These are phyloP conservation scores for Linnaemya vulpina DNA, from an alignment of 2,888 invertebrate genomes.

Conservation along the genomic window DNA sequence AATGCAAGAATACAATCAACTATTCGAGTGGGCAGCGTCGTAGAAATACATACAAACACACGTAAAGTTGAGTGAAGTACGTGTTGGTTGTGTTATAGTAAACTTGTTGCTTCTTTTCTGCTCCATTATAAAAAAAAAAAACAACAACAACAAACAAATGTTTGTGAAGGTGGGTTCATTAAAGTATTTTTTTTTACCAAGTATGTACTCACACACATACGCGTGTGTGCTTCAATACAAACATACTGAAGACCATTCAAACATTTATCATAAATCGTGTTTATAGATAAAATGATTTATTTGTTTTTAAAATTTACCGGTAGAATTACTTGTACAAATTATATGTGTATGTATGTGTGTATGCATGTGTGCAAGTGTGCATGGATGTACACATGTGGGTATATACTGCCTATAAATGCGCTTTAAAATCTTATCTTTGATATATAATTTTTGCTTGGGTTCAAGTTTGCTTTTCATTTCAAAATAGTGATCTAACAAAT, in stretches of 20 bases:
- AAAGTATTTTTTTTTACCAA: too few relatives aligned
- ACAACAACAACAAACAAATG: too few relatives aligned
- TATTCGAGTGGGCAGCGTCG: constrained; percentile 50
- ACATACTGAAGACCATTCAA: background rate
- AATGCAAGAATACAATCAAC: constrained; percentile 51
- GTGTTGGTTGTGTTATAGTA: constrained; percentile 20
- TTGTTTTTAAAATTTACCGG: background rate
- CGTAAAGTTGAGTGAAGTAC: background rate
- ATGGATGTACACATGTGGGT: background rate
- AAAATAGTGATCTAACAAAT: too few relatives aligned
- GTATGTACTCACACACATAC: too few relatives aligned
- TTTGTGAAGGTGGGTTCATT: constrained; percentile 49
- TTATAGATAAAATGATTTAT: constrained; percentile 4
- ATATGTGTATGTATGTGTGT: background rate
- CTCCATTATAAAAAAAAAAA: constrained; percentile 42
- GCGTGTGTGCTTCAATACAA: too few relatives aligned
- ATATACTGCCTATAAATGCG: too few relatives aligned
- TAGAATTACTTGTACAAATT: too few relatives aligned
- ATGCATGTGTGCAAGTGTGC: background rate
- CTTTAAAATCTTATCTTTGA: too few relatives aligned
- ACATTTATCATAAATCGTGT: background rate
- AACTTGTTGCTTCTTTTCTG: constrained; percentile 38
- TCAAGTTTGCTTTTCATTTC: too few relatives aligned
- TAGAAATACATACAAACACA: background rate
- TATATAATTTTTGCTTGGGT: too few relatives aligned